Evolutionary conservation across 2,113 vertebrate genomes (phyloP).

Genomic region (Gnathonemus echidnorhynchus): DNA sequence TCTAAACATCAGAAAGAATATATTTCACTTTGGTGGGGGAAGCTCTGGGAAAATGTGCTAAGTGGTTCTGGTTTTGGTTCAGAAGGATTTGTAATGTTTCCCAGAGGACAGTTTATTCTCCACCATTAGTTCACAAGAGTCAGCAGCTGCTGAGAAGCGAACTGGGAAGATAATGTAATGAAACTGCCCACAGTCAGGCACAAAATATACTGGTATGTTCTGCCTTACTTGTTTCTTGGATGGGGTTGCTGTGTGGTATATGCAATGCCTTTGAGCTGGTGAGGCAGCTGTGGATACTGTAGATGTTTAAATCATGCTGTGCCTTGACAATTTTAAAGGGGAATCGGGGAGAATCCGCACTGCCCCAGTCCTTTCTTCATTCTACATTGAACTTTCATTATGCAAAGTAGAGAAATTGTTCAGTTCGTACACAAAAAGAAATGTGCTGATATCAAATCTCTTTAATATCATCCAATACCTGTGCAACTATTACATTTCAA

Average conservation of each 20-base stretch:
- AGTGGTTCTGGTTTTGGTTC: not conserved
- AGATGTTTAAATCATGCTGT: constrained; percentile 21
- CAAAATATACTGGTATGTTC: not conserved
- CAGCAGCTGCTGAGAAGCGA: not conserved
- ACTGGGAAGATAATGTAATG: not conserved
- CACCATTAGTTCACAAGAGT: not conserved
- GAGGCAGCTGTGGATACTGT: constrained; percentile 15
- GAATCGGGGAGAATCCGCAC: constrained; percentile 25
- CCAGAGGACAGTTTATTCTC: not conserved
- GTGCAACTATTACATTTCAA: not conserved
- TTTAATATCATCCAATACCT: not conserved
- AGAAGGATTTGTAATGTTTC: not conserved
- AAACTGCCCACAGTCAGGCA: not conserved
- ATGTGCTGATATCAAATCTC: not conserved
- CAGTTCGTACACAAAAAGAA: not conserved
- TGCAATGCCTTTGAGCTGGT: not conserved
- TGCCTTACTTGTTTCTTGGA: not conserved
- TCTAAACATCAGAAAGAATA: not conserved
- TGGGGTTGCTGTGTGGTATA: not conserved
- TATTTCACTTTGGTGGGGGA: not conserved
- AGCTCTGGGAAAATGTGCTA: not conserved
- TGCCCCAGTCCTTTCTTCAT: constrained; percentile 9
- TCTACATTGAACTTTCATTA: not conserved
- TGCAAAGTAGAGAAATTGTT: not conserved
- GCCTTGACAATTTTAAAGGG: not conserved